Evolutionary conservation across 2,797 vertebrate species (phyloP).

Genomic region (Peromyscus melanophrys): DNA sequence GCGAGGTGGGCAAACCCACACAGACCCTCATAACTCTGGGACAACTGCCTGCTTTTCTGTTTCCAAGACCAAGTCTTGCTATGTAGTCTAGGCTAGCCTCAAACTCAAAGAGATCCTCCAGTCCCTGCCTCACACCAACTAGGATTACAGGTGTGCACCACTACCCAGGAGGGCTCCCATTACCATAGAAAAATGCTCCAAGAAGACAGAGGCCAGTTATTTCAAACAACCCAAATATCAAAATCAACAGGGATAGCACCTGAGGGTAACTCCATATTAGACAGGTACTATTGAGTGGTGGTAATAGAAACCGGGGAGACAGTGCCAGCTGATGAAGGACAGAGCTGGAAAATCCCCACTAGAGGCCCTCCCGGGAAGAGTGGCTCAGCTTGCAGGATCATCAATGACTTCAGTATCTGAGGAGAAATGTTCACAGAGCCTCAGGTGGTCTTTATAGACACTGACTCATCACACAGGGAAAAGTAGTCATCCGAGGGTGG

Average conservation of each 20-base stretch:
- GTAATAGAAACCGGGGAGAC: not conserved
- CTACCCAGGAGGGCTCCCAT: not conserved
- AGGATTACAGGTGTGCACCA: not conserved
- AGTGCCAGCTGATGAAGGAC: too few relatives aligned
- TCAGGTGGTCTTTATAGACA: not conserved
- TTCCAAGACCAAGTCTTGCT: not conserved
- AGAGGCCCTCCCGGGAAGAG: not conserved
- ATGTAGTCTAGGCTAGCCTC: not conserved
- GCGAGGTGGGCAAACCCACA: not conserved
- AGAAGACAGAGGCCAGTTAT: not conserved
- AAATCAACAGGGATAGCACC: not conserved
- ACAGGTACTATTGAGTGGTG: not conserved
- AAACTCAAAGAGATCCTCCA: not conserved
- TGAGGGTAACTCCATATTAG: not conserved
- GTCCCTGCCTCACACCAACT: not conserved
- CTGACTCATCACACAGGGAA: not conserved
- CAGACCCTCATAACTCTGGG: not conserved
- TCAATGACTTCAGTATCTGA: not conserved
- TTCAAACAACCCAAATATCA: conserved; percentile 11
- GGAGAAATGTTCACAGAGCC: not conserved
- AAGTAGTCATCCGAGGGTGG: not conserved
- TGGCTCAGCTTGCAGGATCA: not conserved
- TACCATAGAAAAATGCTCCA: not conserved
- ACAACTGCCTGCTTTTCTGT: not conserved
- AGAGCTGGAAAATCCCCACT: not conserved